A percentile compares a stretch with the other conserved stretches of the same genome.
Evolutionary conservation across 2,888 invertebrate genomes (phyloP).

Genomic region (Arenicola marina): DNA sequence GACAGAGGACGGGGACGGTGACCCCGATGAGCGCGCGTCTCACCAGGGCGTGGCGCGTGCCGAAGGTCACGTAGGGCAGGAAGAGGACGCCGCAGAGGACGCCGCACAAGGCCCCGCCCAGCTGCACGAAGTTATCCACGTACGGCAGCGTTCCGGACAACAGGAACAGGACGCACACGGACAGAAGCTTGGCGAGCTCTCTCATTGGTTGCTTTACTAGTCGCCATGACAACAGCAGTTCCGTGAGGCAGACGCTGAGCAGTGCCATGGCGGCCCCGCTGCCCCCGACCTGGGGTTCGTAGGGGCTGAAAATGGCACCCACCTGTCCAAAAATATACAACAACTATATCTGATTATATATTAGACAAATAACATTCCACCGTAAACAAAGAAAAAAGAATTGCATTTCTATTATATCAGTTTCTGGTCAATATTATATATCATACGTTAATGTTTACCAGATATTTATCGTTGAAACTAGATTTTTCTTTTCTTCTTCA

Average conservation of each 20-base stretch:
- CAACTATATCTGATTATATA: too few species aligned
- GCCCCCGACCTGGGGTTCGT: constrained; percentile 41
- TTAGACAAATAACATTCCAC: too few species aligned
- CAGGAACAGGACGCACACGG: constrained; percentile 30
- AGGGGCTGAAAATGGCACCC: constrained; percentile 22
- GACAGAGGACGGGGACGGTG: constrained; percentile 20
- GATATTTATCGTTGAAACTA: too few species aligned
- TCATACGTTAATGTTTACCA: too few species aligned
- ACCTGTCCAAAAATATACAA: too few species aligned
- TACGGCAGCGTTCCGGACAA: constrained; percentile 41
- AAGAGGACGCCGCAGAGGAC: constrained; percentile 38
- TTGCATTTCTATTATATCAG: too few species aligned
- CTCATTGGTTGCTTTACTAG: constrained; percentile 34
- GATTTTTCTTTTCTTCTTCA: too few species aligned
- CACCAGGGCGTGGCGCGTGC: constrained; percentile 30
- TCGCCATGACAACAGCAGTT: constrained; percentile 45
- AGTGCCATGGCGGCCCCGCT: constrained; percentile 42
- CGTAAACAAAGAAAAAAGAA: too few species aligned
- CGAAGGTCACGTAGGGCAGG: constrained; percentile 47
- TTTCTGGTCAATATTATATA: too few species aligned
- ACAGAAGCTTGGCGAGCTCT: constrained; percentile 36
- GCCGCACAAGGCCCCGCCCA: constrained; percentile 42
- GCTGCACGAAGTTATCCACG: constrained; percentile 38
- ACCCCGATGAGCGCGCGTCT: constrained; percentile 30
- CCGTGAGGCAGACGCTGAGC: constrained; percentile 40